These are phyloP conservation scores for Planiliza haematocheilus DNA, from an alignment of 2,113 vertebrate species.

Conservation along the genomic window DNA sequence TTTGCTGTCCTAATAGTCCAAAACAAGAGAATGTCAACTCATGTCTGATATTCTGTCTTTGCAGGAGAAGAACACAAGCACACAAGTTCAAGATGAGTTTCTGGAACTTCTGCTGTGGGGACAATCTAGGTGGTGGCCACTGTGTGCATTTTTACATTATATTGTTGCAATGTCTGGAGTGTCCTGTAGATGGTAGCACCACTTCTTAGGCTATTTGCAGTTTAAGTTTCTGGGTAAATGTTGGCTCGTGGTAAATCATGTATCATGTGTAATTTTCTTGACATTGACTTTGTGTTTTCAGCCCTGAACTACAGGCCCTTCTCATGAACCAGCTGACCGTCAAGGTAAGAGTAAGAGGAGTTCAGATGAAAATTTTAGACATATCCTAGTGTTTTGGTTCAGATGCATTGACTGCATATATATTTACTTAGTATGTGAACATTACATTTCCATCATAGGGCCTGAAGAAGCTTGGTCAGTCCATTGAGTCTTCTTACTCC, in stretches of 20 bases:
- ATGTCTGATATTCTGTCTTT: background rate
- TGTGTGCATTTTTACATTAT: background rate
- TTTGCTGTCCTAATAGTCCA: background rate
- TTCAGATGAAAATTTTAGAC: background rate
- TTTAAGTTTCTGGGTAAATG: accelerated
- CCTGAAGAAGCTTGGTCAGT: constrained; percentile 97
- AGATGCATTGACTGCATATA: background rate
- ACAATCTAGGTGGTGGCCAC: constrained; percentile 89
- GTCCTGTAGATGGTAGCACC: constrained; percentile 47
- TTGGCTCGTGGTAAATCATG: background rate
- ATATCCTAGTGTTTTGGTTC: background rate
- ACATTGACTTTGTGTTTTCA: constrained; percentile 60
- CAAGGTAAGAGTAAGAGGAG: constrained; percentile 83
- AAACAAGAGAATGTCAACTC: background rate
- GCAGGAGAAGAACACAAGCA: constrained; percentile 95
- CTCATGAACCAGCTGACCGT: constrained; percentile 98
- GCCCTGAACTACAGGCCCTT: constrained; percentile 94
- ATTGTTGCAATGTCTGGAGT: constrained; percentile 6
- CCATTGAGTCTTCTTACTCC: constrained; percentile 97
- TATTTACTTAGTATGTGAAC: background rate
- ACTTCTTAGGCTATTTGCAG: background rate
- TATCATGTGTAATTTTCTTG: background rate
- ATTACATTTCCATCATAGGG: constrained; percentile 82
- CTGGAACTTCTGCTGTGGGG: constrained; percentile 97
- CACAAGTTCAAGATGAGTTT: constrained; percentile 98